Evolutionary conservation across 2,797 vertebrate species (phyloP).

Genomic region (Arvicola amphibius): DNA sequence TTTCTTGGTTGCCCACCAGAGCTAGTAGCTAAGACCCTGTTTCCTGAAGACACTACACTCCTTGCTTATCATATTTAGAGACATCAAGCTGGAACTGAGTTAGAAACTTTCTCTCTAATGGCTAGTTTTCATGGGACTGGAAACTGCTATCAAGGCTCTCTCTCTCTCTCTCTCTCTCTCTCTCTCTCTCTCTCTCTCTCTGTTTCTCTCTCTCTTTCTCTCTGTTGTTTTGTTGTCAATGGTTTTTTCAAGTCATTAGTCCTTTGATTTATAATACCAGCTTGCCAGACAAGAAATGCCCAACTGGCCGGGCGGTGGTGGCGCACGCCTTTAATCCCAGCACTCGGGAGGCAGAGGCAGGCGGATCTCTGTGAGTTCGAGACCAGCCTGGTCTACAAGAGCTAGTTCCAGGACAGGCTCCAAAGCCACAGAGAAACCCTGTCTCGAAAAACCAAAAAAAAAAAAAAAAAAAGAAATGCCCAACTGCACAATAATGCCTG

Average conservation of each 20-base stretch:
- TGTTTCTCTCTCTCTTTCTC: accelerated
- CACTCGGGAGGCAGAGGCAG: too few relatives aligned
- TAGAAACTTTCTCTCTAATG: background rate
- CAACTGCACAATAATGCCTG: background rate
- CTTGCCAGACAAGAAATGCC: background rate
- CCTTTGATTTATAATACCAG: background rate
- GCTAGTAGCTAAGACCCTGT: background rate
- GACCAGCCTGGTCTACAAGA: too few relatives aligned
- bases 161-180: too few relatives aligned
- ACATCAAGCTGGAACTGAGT: background rate
- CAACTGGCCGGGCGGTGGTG: too few relatives aligned
- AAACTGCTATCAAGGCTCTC: background rate
- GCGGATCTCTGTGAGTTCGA: too few relatives aligned
- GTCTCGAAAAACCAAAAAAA: too few relatives aligned
- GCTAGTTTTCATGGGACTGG: background rate
- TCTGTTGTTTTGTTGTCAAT: background rate
- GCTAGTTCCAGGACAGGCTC: too few relatives aligned
- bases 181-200: too few relatives aligned
- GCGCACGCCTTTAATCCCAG: too few relatives aligned
- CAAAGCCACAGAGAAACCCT: too few relatives aligned
- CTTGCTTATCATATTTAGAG: background rate
- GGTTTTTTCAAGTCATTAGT: background rate
- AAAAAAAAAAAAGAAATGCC: background rate
- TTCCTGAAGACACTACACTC: background rate
- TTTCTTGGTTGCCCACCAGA: background rate